A percentile compares a stretch with the other conserved stretches of the same genome.
These are phyloP conservation scores for Mesorhabditis belari DNA, from an alignment of 2,888 invertebrate species.

Conservation along the genomic window DNA sequence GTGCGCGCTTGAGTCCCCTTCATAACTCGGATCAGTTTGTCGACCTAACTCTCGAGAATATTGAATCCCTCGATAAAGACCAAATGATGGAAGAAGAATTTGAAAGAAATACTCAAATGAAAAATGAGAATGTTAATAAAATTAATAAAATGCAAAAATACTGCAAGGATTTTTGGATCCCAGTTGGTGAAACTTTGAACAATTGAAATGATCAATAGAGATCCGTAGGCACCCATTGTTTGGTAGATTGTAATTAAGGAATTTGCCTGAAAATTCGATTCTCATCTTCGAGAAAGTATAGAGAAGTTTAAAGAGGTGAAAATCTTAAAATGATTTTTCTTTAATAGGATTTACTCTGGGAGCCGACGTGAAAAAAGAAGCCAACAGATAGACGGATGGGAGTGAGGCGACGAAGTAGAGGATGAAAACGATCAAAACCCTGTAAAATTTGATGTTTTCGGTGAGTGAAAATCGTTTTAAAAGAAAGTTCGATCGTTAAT, in stretches of 20 bases:
- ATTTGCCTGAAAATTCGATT: too few species aligned
- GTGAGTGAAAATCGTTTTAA: too few species aligned
- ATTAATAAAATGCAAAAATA: background rate
- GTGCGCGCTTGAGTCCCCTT: background rate
- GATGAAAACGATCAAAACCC: conserved; percentile 20
- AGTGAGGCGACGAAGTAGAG: conserved; percentile 26
- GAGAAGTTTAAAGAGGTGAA: background rate
- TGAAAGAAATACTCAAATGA: background rate
- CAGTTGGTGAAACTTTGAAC: background rate
- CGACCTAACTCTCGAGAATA: background rate
- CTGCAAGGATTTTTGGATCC: background rate
- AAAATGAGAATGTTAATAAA: background rate
- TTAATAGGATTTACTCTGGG: too few species aligned
- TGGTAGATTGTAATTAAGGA: background rate
- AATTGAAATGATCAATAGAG: background rate
- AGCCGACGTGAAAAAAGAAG: conserved; percentile 28
- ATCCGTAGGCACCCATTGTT: background rate
- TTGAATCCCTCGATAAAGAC: background rate
- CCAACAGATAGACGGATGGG: conserved; percentile 25
- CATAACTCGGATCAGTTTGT: background rate
- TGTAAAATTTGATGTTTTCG: conserved; percentile 9
- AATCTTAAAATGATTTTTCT: background rate
- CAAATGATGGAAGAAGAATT: background rate
- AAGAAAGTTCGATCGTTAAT: too few species aligned
- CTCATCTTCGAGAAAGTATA: too few species aligned